Conservation (phyloP, 2,113 vertebrate species). For the Esox niger region DNA sequence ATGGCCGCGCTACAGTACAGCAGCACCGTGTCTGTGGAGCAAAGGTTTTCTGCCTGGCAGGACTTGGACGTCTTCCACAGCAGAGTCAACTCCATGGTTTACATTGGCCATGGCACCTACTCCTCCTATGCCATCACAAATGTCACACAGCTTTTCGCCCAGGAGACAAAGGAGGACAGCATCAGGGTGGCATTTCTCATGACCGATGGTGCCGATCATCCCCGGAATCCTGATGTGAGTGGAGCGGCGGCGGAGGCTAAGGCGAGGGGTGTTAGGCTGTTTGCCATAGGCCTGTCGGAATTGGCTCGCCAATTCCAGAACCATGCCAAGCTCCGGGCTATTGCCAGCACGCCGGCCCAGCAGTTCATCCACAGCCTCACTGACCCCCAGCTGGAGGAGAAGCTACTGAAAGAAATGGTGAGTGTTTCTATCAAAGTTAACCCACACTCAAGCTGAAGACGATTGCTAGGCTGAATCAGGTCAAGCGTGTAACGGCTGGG, state of each 20-base stretch:
- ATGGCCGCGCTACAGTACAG: constrained; percentile 86
- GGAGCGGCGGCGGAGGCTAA: constrained; percentile 74
- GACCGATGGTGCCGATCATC: constrained; percentile 86
- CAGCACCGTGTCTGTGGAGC: constrained; percentile 79
- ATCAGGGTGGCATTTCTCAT: constrained; percentile 80
- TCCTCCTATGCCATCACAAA: constrained; percentile 85
- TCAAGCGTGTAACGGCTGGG: too few relatives aligned
- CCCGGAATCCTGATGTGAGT: constrained; percentile 78
- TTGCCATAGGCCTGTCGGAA: constrained; percentile 78
- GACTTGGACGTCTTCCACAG: constrained; percentile 76
- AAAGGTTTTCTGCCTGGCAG: constrained; percentile 78
- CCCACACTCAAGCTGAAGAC: too few relatives aligned
- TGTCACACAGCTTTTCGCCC: constrained; percentile 76
- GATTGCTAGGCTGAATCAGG: too few relatives aligned
- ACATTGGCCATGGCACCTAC: constrained; percentile 87
- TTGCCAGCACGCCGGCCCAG: constrained; percentile 76
- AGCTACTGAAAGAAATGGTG: constrained; percentile 72
- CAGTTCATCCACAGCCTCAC: constrained; percentile 76
- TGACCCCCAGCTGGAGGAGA: constrained; percentile 71
- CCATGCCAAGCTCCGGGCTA: constrained; percentile 72
- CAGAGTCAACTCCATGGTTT: constrained; percentile 64
- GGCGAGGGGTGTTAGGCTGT: constrained; percentile 75
- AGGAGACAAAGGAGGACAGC: constrained; percentile 68
- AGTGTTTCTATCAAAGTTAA: constrained; percentile 27
- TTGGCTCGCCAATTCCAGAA: constrained; percentile 63